Base-by-base conservation (phyloP, 2,113 vertebrate species). In the Cranoglanis bouderius region DNA sequence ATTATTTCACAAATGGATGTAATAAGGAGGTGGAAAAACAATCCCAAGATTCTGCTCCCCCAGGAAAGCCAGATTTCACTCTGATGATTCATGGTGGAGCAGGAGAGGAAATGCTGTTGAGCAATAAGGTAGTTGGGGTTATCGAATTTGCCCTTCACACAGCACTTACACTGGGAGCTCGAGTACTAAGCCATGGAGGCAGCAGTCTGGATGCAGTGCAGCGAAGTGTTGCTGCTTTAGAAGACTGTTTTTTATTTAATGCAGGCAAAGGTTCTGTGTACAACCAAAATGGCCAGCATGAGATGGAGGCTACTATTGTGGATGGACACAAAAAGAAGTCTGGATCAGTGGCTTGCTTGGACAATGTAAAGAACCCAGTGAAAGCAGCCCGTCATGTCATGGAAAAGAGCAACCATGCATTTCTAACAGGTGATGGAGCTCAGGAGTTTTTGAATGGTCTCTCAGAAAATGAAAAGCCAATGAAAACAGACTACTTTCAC, bases 161-260 rank as follows among this genome's bases (percentile, higher is more conserved):
- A 80, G 94, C 96, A 19, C 92, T 96, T 83, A 90, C 87, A 9
- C 90, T 96, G 19, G 96, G 95, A 74, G 90, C 92, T 18, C 91
- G 93, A 59, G 91, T 94, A 63, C 94, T 96, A 63, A 90, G 90
- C 70, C 49, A 90, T 19, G 93, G 94, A 59, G 95, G 96, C 67
- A 94, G 88, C 35, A 95, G 96, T 91, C 77, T 96, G 32, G 95
- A 96, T 55, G 95, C 95, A 87, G 96, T 96, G 88, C 94, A 96
- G 90, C 93, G 82, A 75, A 94, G 95, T 84, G 96, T 96, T 32
- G 91, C 94, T 89, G 95, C 96, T 49, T 90, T 96, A 26, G 96
- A 96, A 88, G 94, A 96, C 88, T 96, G 96, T 85, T 96, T 96
- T 90, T 92, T 96, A 70, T 96, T 96, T 90, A 96, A 96, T 89